Conservation (phyloP, 2,113 vertebrate species). For the Ophiodon elongatus region DNA sequence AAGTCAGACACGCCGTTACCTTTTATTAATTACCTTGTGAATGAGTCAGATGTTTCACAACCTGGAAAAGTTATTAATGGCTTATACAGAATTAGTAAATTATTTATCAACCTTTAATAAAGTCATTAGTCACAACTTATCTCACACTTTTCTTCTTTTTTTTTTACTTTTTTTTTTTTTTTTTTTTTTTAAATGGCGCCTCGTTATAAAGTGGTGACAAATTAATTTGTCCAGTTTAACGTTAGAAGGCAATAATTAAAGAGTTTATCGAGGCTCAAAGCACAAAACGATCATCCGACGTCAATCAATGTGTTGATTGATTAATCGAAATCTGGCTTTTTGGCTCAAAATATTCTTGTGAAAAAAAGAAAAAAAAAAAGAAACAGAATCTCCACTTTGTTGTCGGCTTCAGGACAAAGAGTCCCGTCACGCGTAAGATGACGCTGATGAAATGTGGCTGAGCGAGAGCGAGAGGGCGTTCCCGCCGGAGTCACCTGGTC, state of each 20-base stretch:
- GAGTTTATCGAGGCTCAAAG: background rate
- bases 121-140: background rate
- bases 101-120: background rate
- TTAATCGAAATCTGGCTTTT: background rate
- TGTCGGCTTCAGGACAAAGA: background rate
- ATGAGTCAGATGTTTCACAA: background rate
- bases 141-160: slow-evolving; percentile 26
- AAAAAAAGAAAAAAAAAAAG: background rate
- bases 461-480: too few species aligned
- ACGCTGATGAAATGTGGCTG: too few species aligned
- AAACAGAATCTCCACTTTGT: too few species aligned
- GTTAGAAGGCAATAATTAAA: background rate
- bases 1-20: background rate
- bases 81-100: background rate
- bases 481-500: slow-evolving; percentile 55
- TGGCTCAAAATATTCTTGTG: slow-evolving; percentile 33
- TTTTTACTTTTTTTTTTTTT: too few species aligned
- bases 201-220: background rate
- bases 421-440: too few species aligned
- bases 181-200: background rate
- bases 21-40: background rate
- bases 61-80: background rate
- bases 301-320: background rate
- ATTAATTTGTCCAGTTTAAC: slow-evolving; percentile 5
- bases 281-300: background rate